Evolutionary conservation across 2,113 vertebrate genomes (phyloP).

Genomic region (Ciconia maguari): DNA sequence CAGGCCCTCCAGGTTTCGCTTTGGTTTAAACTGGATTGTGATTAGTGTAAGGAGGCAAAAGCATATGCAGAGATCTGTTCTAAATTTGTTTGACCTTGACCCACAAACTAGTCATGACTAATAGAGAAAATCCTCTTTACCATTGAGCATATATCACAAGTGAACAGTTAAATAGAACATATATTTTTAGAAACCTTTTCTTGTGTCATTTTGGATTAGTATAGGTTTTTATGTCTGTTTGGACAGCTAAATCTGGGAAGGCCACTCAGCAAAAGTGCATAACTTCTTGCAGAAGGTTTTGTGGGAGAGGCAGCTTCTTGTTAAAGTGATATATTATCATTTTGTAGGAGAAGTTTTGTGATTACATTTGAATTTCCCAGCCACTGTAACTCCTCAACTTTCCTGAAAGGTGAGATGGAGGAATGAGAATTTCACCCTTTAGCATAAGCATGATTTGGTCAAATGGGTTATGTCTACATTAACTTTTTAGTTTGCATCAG

Average conservation of each 20-base stretch:
- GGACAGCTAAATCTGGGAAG: not conserved
- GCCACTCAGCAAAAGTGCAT: not conserved
- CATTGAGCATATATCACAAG: rapidly evolving
- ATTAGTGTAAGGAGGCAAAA: not conserved
- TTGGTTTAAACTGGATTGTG: not conserved
- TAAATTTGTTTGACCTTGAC: not conserved
- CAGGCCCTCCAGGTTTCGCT: not conserved
- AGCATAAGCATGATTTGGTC: not conserved
- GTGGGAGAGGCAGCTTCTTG: not conserved
- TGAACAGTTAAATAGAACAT: not conserved
- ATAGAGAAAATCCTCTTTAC: not conserved
- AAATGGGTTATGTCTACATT: not conserved
- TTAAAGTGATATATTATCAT: not conserved
- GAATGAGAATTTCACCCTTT: not conserved
- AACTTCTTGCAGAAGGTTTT: not conserved
- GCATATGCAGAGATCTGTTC: not conserved
- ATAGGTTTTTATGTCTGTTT: not conserved
- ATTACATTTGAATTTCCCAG: not conserved
- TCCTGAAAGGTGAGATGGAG: not conserved
- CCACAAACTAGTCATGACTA: not conserved
- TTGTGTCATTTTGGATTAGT: not conserved
- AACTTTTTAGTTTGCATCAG: not conserved
- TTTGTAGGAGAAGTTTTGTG: not conserved
- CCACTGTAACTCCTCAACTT: not conserved
- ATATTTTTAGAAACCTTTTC: not conserved